Base-by-base conservation (phyloP, 2,113 vertebrate genomes). In the Oreocharis arfaki region DNA sequence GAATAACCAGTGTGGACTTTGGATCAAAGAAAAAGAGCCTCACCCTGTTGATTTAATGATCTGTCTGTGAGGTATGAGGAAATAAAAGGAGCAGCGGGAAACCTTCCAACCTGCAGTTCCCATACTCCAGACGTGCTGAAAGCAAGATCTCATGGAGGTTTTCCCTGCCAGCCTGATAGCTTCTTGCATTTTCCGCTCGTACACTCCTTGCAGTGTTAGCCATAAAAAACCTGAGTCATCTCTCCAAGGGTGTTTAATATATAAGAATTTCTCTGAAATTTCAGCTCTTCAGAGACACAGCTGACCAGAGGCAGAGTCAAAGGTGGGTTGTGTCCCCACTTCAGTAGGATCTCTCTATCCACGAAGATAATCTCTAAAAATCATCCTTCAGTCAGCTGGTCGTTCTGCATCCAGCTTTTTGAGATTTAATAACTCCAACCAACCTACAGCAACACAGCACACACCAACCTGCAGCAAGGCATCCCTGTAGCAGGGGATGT, bases 221-320 rank as follows among this genome's bases (percentile, higher is more conserved):
- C 77, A 50, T 61, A 56, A 56, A 87, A 35, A 47, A 4, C 27
- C 44, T 39, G 74, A 91, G 44, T 73, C 57, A 49, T 27, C n/a
- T 93, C 69, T 70, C 78, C 82, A 57, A 41, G 59, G 71, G 23
- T 5, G 14, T 77, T 85, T 0, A 19, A 6, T 41, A 9, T 5
- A 15, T 10, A 42, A 60, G 28, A 73, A 70, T 24, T 80, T 39
- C 30, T 33, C 44, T 63, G 55, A 77, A 85, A 94, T 50, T 63
- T 5, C 42, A 76, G 32, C 15, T 87, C 21, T 77, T 83, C 13
- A 15, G 59, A 24, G 67, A 13, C 53, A 15, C 8, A 42, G 3
- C 44, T 13, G 57, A 26, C 11, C 5, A 1, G 37, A 69, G 61
- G 16, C 44, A 17, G 33, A 26, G 42, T 55, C 0, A 0, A 5